Evolutionary conservation across 2,113 vertebrate species (phyloP).

Genomic region (Vulpes lagopus): DNA sequence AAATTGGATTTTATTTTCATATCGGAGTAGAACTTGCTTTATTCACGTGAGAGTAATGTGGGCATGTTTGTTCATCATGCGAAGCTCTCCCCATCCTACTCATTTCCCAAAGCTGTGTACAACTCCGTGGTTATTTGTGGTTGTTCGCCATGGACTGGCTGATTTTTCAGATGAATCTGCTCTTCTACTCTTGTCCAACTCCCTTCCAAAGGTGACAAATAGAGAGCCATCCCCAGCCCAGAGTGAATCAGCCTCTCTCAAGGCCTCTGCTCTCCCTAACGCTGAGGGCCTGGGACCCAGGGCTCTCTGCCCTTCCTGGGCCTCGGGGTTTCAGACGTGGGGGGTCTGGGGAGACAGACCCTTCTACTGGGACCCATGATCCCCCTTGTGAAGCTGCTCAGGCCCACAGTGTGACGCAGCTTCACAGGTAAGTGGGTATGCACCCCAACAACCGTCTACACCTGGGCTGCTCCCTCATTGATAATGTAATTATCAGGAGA

Average conservation of each 20-base stretch:
- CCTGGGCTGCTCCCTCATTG: constrained; percentile 85
- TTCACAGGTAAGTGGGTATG: neutral
- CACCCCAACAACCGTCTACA: constrained; percentile 30
- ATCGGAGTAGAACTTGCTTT: neutral
- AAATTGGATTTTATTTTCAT: neutral
- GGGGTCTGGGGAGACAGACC: neutral
- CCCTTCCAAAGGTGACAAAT: neutral
- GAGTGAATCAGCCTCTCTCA: rapidly evolving
- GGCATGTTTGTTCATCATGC: neutral
- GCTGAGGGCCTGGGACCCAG: neutral
- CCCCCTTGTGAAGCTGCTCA: neutral
- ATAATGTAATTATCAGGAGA: constrained; percentile 86
- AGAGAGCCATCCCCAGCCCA: neutral
- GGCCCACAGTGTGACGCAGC: neutral
- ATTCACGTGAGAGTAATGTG: neutral
- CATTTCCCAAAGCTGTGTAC: neutral
- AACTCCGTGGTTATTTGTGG: rapidly evolving
- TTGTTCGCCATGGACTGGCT: neutral
- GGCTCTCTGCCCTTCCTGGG: too few species aligned
- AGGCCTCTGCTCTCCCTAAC: too few species aligned
- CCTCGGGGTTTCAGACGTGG: rapidly evolving
- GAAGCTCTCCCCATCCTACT: too few species aligned
- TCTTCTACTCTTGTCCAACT: neutral
- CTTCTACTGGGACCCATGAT: neutral
- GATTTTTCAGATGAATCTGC: neutral